A percentile compares a stretch with the other conserved stretches of the same genome.
Evolutionary conservation across 2,113 vertebrate species (phyloP).

Genomic region (Clarias magur): DNA sequence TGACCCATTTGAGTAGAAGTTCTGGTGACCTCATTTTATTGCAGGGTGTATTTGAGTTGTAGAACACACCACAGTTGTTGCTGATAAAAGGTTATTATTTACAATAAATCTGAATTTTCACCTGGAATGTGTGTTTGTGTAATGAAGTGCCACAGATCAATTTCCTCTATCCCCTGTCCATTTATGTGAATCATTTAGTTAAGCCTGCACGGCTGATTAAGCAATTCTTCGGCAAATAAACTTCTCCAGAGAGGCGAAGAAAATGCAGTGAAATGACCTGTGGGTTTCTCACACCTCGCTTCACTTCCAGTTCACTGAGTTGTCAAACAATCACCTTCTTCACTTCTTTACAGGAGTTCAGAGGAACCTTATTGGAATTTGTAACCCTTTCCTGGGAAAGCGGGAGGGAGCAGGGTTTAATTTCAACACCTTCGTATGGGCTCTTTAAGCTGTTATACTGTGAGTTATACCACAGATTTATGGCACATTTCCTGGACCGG

Average conservation of each 20-base stretch:
- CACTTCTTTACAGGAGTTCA: not conserved
- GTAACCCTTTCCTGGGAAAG: not conserved
- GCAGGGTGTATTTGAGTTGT: not conserved
- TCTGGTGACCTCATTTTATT: not conserved
- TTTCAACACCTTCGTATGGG: not conserved
- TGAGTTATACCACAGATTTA: slow-evolving; percentile 61
- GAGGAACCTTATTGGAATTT: not conserved
- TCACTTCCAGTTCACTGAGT: not conserved
- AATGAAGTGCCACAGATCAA: slow-evolving; percentile 43
- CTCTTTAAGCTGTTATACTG: slow-evolving; percentile 18
- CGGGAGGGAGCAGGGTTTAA: not conserved
- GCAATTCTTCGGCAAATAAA: slow-evolving; percentile 40
- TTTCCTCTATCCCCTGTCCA: slow-evolving; percentile 42
- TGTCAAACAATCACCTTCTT: not conserved
- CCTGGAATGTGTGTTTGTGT: not conserved
- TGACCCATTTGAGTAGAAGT: not conserved
- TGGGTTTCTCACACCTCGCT: slow-evolving; percentile 32
- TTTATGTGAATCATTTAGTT: slow-evolving; percentile 48
- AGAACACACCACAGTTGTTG: not conserved
- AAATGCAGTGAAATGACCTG: slow-evolving; percentile 32
- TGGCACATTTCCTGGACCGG: slow-evolving; percentile 41
- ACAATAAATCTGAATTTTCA: not conserved
- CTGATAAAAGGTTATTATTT: not conserved
- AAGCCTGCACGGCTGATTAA: slow-evolving; percentile 43
- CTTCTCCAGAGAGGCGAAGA: slow-evolving; percentile 17